These are phyloP conservation scores for Notamacropus eugenii DNA, from an alignment of 2,797 vertebrate genomes.

Conservation along the genomic window DNA sequence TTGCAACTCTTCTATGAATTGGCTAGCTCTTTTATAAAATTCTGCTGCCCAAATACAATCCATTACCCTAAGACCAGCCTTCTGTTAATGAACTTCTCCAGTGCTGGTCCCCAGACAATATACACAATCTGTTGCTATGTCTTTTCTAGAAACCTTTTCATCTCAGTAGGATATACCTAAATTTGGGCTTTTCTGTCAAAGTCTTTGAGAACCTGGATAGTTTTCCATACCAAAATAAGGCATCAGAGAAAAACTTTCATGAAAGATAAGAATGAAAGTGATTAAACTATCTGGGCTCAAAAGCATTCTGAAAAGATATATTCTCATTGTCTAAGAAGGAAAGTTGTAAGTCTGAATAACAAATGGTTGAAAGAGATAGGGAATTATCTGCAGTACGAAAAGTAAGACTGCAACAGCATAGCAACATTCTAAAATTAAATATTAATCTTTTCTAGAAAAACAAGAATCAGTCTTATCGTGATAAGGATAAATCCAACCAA, in stretches of 20 bases:
- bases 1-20: background rate
- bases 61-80: background rate
- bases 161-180: background rate
- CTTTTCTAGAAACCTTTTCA: background rate
- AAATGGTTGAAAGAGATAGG: background rate
- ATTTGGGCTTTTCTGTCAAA: background rate
- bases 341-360: background rate
- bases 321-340: background rate
- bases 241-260: background rate
- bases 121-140: background rate
- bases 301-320: background rate
- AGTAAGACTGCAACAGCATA: background rate
- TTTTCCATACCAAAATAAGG: background rate
- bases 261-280: background rate
- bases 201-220: background rate
- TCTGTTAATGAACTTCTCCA: background rate
- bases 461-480: background rate
- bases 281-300: background rate
- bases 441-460: background rate
- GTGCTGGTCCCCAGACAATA: background rate
- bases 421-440: slow-evolving; percentile 9
- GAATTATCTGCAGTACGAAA: background rate
- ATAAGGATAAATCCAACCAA: background rate
- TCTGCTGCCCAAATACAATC: background rate
- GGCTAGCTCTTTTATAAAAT: background rate